Conservation (phyloP, 2,888 invertebrate genomes). For the Gymnosoma rotundatum region DNA sequence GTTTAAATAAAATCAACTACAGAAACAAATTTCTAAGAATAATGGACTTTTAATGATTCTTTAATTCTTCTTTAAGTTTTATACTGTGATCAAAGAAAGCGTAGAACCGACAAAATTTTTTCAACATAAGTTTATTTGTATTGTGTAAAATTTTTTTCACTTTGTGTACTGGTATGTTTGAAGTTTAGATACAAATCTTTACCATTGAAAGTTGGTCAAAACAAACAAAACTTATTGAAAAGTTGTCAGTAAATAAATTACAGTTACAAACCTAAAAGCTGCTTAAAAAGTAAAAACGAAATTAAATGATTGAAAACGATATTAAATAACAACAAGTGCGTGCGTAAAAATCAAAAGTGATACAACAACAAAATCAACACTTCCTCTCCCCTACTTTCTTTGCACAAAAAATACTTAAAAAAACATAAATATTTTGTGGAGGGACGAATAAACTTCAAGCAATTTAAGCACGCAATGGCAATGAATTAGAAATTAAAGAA, state of each 20-base stretch:
- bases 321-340: conserved; percentile 24
- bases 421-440: background rate
- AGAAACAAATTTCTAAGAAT: no score
- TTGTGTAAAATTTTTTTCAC: no score
- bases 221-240: conserved; percentile 58
- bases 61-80: no score
- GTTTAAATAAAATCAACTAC: no score
- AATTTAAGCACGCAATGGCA: conserved; percentile 51
- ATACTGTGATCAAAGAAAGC: no score
- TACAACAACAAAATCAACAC: conserved; percentile 23
- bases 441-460: conserved; percentile 13
- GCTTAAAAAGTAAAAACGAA: no score
- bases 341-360: conserved; percentile 31
- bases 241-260: conserved; percentile 54
- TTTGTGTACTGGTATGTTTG: background rate
- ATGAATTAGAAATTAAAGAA: conserved; percentile 20
- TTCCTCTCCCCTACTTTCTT: background rate
- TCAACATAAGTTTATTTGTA: no score
- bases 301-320: conserved; percentile 6
- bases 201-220: background rate
- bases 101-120: no score
- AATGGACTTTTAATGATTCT: no score
- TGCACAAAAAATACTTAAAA: background rate
- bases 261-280: conserved; percentile 17
- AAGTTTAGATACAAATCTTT: background rate